These are phyloP conservation scores for Psococerastis gibbosa DNA, from an alignment of 2,888 invertebrate species.

Conservation along the genomic window DNA sequence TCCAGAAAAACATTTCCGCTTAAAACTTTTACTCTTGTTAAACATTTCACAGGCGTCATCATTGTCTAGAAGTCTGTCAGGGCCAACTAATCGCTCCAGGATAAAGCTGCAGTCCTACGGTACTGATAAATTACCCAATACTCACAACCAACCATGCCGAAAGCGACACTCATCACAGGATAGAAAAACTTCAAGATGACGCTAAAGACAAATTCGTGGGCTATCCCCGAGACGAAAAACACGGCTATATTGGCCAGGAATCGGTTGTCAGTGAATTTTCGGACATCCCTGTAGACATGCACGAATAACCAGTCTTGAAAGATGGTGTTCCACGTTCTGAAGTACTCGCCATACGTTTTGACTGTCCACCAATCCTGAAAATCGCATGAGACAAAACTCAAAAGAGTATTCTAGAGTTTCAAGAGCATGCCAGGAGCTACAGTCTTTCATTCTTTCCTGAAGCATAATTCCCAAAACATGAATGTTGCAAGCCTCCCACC, in stretches of 20 bases:
- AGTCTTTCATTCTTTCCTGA: too few relatives aligned
- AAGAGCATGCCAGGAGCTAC: too few relatives aligned
- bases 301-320: slow-evolving; percentile 88
- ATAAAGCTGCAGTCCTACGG: too few relatives aligned
- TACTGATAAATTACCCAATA: too few relatives aligned
- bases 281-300: slow-evolving; percentile 49
- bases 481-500: too few relatives aligned
- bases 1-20: background rate
- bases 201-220: slow-evolving; percentile 73
- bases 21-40: too few relatives aligned
- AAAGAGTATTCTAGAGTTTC: too few relatives aligned
- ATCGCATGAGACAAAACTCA: too few relatives aligned
- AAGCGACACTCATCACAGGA: slow-evolving; percentile 63
- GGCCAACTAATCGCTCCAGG: too few relatives aligned
- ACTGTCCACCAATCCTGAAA: slow-evolving; percentile 97
- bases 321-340: slow-evolving; percentile 88
- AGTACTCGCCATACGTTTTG: slow-evolving; percentile 60
- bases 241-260: slow-evolving; percentile 39
- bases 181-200: slow-evolving; percentile 70
- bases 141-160: slow-evolving; percentile 43
- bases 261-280: slow-evolving; percentile 24
- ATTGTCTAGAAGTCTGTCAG: too few relatives aligned
- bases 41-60: too few relatives aligned
- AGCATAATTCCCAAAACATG: too few relatives aligned
- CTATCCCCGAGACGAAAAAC: slow-evolving; percentile 61